A percentile compares a stretch with the other conserved stretches of the same genome.
Conservation (phyloP, 2,797 vertebrate genomes). For the Synanceia verrucosa region DNA sequence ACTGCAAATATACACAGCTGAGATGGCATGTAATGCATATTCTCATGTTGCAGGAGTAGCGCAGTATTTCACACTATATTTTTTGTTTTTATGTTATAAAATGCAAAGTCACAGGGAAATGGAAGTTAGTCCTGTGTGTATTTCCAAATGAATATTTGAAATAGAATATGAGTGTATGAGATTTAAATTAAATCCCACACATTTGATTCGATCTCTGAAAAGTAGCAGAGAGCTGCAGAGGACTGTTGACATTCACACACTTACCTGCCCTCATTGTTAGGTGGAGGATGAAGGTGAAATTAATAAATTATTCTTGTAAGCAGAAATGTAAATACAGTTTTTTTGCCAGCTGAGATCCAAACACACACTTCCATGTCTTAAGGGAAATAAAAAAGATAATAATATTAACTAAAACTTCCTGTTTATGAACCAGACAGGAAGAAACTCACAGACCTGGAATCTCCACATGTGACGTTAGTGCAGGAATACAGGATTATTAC, state of each 20-base stretch:
- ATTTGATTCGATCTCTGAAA: neutral
- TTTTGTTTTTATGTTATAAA: neutral
- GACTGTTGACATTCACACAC: neutral
- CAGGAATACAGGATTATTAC: neutral
- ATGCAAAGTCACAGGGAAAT: neutral
- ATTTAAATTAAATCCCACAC: neutral
- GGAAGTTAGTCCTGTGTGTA: neutral
- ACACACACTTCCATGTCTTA: neutral
- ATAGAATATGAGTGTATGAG: neutral
- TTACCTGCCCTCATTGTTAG: neutral
- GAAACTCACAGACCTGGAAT: neutral
- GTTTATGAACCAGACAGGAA: neutral
- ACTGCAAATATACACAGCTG: neutral
- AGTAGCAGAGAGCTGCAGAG: neutral
- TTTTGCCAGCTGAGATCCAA: no score
- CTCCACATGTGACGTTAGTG: neutral
- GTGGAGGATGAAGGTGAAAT: neutral
- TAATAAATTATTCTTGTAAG: neutral
- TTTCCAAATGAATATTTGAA: rapidly evolving
- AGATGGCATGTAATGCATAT: neutral
- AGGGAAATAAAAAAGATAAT: neutral
- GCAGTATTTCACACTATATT: neutral
- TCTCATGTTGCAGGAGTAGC: neutral
- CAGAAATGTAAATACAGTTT: neutral
- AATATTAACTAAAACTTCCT: neutral